Conservation (phyloP, 2,888 invertebrate species). For the Mesochorus sp. region DNA sequence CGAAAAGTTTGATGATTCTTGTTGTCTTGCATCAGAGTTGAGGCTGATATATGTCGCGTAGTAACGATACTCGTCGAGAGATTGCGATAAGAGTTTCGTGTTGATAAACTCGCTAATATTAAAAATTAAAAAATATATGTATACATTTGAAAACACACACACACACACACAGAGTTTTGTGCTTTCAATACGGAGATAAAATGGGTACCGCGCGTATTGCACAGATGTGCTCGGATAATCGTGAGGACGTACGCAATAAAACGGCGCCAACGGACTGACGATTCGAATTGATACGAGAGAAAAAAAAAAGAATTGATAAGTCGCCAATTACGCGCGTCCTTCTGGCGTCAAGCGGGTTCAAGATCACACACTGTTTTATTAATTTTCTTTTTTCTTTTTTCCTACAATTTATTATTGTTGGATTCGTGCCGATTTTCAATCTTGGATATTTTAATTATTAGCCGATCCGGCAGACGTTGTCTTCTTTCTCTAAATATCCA, state of each 20-base stretch:
- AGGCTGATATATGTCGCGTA: conserved; percentile 52
- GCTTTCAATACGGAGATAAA: conserved; percentile 36
- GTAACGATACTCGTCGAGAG: conserved; percentile 45
- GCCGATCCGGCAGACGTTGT: no score
- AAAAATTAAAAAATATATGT: no score
- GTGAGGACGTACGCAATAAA: conserved; percentile 49
- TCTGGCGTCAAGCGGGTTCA: conserved; percentile 1
- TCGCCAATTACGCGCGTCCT: conserved; percentile 46
- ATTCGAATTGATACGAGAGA: conserved; percentile 26
- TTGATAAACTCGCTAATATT: no score
- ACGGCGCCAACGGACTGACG: conserved; percentile 40
- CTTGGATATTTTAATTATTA: no score
- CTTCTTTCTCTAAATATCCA: no score
- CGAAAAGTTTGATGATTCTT: conserved; percentile 26
- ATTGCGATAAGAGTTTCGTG: conserved; percentile 50
- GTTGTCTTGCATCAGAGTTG: conserved; percentile 18
- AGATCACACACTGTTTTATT: no score
- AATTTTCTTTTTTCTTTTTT: no score
- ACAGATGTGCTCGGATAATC: conserved; percentile 62
- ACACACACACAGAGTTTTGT: conserved; percentile 8
- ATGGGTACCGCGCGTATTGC: conserved; percentile 2
- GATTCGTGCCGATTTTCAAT: no score
- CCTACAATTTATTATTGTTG: no score
- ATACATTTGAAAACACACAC: neutral
- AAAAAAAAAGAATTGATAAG: conserved; percentile 49